Evolutionary conservation across 2,888 invertebrate genomes (phyloP).

Genomic region (Muschampia plurimacula): DNA sequence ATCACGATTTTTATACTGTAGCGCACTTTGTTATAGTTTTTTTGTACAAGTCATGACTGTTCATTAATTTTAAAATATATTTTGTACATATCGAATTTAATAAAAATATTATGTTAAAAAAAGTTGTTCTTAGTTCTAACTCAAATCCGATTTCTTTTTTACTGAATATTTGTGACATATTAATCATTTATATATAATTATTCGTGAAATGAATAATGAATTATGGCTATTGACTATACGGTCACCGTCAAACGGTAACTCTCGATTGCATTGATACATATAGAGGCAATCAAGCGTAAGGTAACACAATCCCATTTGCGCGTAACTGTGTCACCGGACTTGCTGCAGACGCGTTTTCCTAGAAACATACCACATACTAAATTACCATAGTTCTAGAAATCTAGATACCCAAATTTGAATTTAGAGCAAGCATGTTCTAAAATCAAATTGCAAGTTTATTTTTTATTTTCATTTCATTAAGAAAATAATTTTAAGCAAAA

Average conservation of each 20-base stretch:
- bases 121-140: background rate
- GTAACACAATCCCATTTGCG: conserved; percentile 31
- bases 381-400: background rate
- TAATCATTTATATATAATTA: too few species aligned
- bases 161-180: too few species aligned
- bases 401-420: too few species aligned
- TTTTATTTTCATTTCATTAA: too few species aligned
- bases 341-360: conserved; percentile 22
- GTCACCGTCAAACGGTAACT: conserved; percentile 5
- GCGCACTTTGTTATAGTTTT: conserved; percentile 21
- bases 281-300: conserved; percentile 22
- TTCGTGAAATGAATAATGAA: too few species aligned
- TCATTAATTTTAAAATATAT: conserved; percentile 1
- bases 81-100: background rate
- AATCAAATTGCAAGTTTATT: too few species aligned
- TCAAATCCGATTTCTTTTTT: background rate
- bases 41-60: conserved; percentile 23
- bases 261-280: conserved; percentile 11
- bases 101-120: background rate
- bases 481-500: too few species aligned
- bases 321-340: conserved; percentile 27
- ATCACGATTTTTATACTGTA: conserved; percentile 20
- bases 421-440: too few species aligned
- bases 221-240: background rate
- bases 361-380: background rate